These are phyloP conservation scores for Macropus fuliginosus DNA, from an alignment of 2,797 vertebrate genomes.

Conservation along the genomic window DNA sequence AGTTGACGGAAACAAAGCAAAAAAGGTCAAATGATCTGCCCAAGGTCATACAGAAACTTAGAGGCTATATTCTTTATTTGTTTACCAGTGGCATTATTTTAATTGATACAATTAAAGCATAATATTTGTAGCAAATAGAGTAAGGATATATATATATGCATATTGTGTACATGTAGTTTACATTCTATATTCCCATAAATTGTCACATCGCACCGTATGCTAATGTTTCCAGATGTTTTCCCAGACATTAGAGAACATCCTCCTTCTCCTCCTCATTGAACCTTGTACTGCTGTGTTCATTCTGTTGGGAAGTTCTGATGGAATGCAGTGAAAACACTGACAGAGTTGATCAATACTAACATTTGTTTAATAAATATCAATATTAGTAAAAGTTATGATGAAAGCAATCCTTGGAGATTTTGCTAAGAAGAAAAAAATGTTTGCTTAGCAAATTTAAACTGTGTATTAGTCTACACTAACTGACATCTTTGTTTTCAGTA, in stretches of 20 bases:
- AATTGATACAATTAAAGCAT: not conserved
- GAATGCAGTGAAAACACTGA: not conserved
- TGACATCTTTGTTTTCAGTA: slow-evolving; percentile 15
- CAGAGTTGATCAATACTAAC: not conserved
- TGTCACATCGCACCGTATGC: not conserved
- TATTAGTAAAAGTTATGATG: not conserved
- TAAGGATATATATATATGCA: not conserved
- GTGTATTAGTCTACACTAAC: not conserved
- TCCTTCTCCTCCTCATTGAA: not conserved
- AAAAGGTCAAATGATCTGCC: not conserved
- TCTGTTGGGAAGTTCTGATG: not conserved
- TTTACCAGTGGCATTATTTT: not conserved
- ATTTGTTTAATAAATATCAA: not conserved
- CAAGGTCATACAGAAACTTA: not conserved
- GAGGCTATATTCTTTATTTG: not conserved
- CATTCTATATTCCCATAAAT: not conserved
- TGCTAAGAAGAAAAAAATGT: slow-evolving; percentile 2
- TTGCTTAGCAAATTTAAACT: slow-evolving; percentile 38
- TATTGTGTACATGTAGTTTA: not conserved
- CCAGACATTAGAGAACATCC: not conserved
- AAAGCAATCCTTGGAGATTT: not conserved
- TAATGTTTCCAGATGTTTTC: not conserved
- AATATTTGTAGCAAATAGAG: not conserved
- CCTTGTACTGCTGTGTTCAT: not conserved
- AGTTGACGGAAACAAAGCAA: not conserved